Percentiles rank a stretch among this genome's conserved stretches.
These are phyloP conservation scores for Geodia barretti DNA, from an alignment of 37 sponge, comb jelly and placozoan genomes.

Conservation along the genomic window DNA sequence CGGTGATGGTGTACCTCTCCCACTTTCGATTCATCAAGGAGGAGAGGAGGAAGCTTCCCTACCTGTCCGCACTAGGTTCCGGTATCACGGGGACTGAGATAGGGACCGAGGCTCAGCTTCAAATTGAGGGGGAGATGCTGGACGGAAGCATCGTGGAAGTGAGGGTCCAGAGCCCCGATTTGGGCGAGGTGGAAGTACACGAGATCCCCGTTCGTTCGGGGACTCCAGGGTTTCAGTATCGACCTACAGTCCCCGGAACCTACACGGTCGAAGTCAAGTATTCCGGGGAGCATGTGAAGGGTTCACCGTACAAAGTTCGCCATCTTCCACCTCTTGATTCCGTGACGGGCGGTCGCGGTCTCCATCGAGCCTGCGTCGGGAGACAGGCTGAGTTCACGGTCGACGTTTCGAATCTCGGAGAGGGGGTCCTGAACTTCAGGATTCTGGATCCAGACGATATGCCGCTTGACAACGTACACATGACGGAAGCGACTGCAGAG, in stretches of 20 bases:
- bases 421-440: constrained; percentile 16
- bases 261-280: constrained; percentile 39
- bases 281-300: constrained; percentile 32
- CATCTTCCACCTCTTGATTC: constrained; percentile 8
- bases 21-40: constrained; percentile 23
- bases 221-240: constrained; percentile 20
- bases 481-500: constrained; percentile 1
- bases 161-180: constrained; percentile 23
- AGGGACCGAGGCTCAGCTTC: not conserved
- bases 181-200: constrained; percentile 2
- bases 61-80: constrained; percentile 10
- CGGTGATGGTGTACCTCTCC: constrained; percentile 60
- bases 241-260: constrained; percentile 33
- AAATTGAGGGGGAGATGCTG: constrained; percentile 9
- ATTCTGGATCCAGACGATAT: constrained; percentile 18
- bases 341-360: constrained; percentile 10
- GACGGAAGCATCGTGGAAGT: constrained; percentile 5
- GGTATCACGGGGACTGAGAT: constrained; percentile 16
- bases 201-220: not conserved
- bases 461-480: not conserved
- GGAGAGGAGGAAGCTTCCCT: not conserved
- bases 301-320: constrained; percentile 43
- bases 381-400: constrained; percentile 36
- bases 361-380: constrained; percentile 20
- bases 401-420: constrained; percentile 42